A percentile compares a stretch with the other conserved stretches of the same genome.
These are phyloP conservation scores for Argyrosomus regius DNA, from an alignment of 2,797 vertebrate genomes.

Conservation along the genomic window DNA sequence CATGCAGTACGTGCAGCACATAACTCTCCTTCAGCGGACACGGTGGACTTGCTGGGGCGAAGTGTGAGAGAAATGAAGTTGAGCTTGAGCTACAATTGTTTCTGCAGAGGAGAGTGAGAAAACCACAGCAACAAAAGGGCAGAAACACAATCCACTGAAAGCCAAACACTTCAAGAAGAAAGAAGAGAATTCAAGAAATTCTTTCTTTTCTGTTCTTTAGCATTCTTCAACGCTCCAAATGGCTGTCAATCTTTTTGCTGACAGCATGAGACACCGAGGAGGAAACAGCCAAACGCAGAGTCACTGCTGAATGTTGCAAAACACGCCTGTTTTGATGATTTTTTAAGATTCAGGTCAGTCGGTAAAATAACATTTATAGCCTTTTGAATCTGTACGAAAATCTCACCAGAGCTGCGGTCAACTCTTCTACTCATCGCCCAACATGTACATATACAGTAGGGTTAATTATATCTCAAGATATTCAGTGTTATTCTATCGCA, in stretches of 20 bases:
- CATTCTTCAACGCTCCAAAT: not conserved
- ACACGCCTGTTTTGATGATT: not conserved
- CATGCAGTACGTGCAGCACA: no score
- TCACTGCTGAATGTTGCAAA: not conserved
- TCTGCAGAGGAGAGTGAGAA: conserved; percentile 22
- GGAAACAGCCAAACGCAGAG: not conserved
- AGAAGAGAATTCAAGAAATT: conserved; percentile 4
- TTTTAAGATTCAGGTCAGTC: not conserved
- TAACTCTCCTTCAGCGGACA: not conserved
- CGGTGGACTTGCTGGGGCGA: not conserved
- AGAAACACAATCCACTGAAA: conserved; percentile 39
- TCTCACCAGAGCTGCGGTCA: not conserved
- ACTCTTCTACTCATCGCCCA: not conserved
- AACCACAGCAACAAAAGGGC: conserved; percentile 22
- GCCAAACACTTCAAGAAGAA: conserved; percentile 25
- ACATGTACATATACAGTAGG: not conserved
- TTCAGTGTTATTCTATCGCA: not conserved
- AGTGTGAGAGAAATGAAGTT: conserved; percentile 21
- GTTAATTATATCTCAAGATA: not conserved
- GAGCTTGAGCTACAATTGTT: conserved; percentile 4
- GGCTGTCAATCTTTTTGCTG: not conserved
- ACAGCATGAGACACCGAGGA: not conserved
- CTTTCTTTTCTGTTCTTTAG: conserved; percentile 10
- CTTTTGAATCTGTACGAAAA: not conserved
- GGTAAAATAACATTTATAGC: not conserved